A percentile compares a stretch with the other conserved stretches of the same genome.
These are phyloP conservation scores for Dastarcus helophoroides DNA, from an alignment of 2,888 invertebrate genomes.

Conservation along the genomic window DNA sequence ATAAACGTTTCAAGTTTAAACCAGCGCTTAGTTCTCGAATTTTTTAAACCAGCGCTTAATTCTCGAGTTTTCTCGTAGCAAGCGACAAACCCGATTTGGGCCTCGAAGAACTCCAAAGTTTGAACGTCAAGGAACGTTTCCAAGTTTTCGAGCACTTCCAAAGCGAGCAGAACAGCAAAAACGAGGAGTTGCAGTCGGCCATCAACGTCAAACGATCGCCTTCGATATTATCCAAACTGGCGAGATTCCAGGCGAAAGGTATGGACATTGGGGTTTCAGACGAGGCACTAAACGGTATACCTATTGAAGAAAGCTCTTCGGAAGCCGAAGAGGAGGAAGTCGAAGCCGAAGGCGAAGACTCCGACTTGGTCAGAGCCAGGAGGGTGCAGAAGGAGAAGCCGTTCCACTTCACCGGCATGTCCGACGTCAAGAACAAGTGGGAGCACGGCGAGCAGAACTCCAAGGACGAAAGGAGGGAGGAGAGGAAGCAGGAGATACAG, in stretches of 20 bases:
- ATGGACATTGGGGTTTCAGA: conserved; percentile 72
- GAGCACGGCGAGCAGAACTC: conserved; percentile 51
- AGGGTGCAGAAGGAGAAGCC: conserved; percentile 58
- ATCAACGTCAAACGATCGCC: conserved; percentile 55
- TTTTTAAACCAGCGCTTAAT: too few species aligned
- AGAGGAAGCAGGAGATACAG: conserved; percentile 80
- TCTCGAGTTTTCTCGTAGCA: conserved; percentile 42
- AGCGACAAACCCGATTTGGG: conserved; percentile 80
- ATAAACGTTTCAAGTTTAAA: too few species aligned
- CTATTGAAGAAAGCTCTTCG: conserved; percentile 57
- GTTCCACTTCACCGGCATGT: conserved; percentile 70
- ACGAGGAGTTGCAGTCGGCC: conserved; percentile 31
- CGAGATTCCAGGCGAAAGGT: conserved; percentile 70
- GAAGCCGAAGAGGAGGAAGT: conserved; percentile 48
- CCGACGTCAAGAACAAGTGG: conserved; percentile 72
- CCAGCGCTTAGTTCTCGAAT: too few species aligned
- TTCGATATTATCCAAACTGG: conserved; percentile 68
- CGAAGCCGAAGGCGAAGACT: conserved; percentile 44
- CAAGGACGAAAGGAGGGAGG: conserved; percentile 60
- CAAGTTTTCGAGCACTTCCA: conserved; percentile 66
- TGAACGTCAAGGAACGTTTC: conserved; percentile 77
- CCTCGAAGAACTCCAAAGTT: conserved; percentile 64
- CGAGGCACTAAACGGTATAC: conserved; percentile 62
- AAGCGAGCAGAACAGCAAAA: conserved; percentile 36
- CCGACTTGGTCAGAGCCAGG: conserved; percentile 48